Evolutionary conservation across 1,140 invertebrate genomes (phyloP), one percentile per base, ranked within the genome.

Genomic region (Drosophila guanche): DNA sequence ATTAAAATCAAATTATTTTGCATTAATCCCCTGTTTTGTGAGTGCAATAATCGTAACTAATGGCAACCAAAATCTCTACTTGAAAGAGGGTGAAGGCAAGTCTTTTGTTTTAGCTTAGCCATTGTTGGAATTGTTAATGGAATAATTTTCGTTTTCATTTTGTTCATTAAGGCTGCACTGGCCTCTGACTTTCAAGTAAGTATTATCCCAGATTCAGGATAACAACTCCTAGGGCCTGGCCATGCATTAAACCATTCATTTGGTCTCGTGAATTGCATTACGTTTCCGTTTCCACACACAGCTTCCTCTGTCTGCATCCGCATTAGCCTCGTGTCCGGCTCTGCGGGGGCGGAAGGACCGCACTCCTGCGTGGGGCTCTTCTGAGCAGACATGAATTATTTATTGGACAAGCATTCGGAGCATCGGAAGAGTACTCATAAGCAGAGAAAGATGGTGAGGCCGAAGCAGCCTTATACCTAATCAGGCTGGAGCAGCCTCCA

Each of bases 351-450:
- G 14, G 27, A 10, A 2, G 14, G 8, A 7, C 1, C 8, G 37
- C 16, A 25, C 29, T 71, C 43, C 48, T 52, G 22, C 42, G 75
- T 69, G 67, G 42, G 74, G 79, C 78, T 58, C 69, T 76, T 80
- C 66, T 62, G 77, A 41, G 68, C 79, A 83, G 79, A 78, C 80
- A 86, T 86, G 81, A 86, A 86, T 88, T 86, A 86, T 86, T 86
- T 86, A 86, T 86, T 86, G 80, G 74, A 54, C 69, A 78, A 70
- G 37, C 58, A 70, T 66, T 58, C 48, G 55, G 47, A 47, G 46
- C 51, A 43, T 37, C 33, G 51, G 51, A 61, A 70, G 62, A 84
- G 80, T 84, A 85, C 85, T 85, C 76, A 85, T 79, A 85, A 76
- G 80, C 72, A 53, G 46, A 57, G 60, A 37, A 12, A 37, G 33